phyloP scores from a whole-genome alignment of 2,113 vertebrate species.

The Pantherophis guttatus region DNA sequence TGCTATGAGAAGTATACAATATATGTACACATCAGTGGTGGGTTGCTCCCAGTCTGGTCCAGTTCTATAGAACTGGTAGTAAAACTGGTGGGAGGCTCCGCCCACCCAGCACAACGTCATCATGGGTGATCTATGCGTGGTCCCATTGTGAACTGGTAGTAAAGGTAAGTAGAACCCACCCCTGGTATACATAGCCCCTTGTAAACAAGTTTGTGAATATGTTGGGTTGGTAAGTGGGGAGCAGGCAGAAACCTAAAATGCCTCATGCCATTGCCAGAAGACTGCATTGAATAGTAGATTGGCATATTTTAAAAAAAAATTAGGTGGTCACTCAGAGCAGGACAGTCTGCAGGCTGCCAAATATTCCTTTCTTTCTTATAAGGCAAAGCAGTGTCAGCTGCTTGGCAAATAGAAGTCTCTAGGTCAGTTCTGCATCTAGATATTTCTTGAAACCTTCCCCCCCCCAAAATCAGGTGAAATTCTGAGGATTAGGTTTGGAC shows the following conservation, averaged over 20 bases:
- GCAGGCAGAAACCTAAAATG: not conserved
- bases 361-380: conserved; percentile 33
- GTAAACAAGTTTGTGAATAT: not conserved
- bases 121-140: too few species aligned
- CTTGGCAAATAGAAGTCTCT: not conserved
- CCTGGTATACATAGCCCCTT: not conserved
- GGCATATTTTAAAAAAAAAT: not conserved
- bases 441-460: not conserved
- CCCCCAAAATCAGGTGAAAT: not conserved
- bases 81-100: too few species aligned
- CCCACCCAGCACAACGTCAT: too few species aligned
- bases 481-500: not conserved
- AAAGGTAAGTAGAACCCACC: too few species aligned
- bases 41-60: too few species aligned
- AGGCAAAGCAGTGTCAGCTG: conserved; percentile 50
- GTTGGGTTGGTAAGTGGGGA: not conserved
- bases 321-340: not conserved
- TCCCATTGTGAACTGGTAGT: too few species aligned
- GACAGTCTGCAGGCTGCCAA: not conserved
- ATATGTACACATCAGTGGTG: too few species aligned
- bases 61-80: too few species aligned
- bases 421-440: not conserved
- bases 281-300: not conserved
- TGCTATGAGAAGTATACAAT: not conserved
- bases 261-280: not conserved